Evolutionary conservation across 1,140 invertebrate genomes (phyloP), one percentile per base, ranked within the genome.

Genomic region (Drosophila malerkotliana): DNA sequence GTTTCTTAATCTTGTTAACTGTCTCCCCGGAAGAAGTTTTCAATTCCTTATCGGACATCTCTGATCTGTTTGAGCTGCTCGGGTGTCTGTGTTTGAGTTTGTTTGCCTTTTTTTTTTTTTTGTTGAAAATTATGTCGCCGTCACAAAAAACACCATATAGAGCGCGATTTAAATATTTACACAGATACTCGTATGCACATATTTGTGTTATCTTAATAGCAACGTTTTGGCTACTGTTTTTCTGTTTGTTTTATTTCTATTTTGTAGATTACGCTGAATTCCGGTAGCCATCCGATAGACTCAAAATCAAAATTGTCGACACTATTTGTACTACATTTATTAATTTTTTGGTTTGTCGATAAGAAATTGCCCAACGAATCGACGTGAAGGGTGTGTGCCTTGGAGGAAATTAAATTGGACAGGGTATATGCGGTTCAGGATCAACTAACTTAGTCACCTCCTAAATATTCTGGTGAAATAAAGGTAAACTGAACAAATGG

Each of bases 161-260:
- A 68, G 47, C 32, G 28, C 72, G 72, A 84, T 85, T 87, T 77
- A 84, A 84, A 84, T 87, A 84, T 84, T 84, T 87, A 87, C 81
- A 62, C 73, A 77, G 78, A 77, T 44, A 68, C 21, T 60, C 69
- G 81, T 77, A 87, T 53, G 48, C 58, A 79, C 52, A 60, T 77
- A 84, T 85, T 81, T 81, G 67, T 60, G 51, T 71, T 73, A 68
- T 61, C 68, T 81, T 74, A 87, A 77, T 77, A 74, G 67, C 62
- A 73, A 74, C 60, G 62, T 84, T 84, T 84, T 85, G 67, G 80
- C 81, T 87, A 84, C 81, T 81, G 81, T 71, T 85, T 79, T 56
- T 30, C 26, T 68, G 28, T 67, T 66, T 34, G 45, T 67, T 57
- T 69, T 48, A 57, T 69, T 69, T 69, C 21, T 52, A 21, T 53